Evolutionary conservation across 1,140 invertebrate species (phyloP).

Genomic region (Chymomyza costata): DNA sequence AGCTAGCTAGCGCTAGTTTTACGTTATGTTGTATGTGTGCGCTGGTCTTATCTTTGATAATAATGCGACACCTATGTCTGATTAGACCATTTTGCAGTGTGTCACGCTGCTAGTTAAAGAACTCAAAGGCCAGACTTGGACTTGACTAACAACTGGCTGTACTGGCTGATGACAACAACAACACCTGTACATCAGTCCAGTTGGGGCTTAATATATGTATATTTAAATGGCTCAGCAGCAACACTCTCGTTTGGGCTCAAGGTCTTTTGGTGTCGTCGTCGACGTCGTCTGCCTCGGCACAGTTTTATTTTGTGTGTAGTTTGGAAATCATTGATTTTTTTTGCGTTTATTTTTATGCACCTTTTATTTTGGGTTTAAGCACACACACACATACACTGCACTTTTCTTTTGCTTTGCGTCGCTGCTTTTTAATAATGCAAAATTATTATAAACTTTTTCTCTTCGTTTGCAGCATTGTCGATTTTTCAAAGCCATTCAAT

Average conservation of each 20-base stretch:
- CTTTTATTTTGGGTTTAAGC: too few relatives aligned
- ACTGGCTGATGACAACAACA: constrained; percentile 29
- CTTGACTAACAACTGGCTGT: constrained; percentile 11
- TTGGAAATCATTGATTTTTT: constrained; percentile 55
- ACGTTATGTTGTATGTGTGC: constrained; percentile 2
- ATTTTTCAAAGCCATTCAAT: too few relatives aligned
- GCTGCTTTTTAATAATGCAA: too few relatives aligned
- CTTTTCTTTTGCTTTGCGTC: too few relatives aligned
- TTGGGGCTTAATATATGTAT: constrained; percentile 51
- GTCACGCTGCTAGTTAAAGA: constrained; percentile 10
- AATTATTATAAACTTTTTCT: too few relatives aligned
- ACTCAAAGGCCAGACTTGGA: too few relatives aligned
- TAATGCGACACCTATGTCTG: constrained; percentile 38
- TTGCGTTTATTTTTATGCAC: constrained; percentile 47
- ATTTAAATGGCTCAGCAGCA: constrained; percentile 18
- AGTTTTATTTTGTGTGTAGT: constrained; percentile 11
- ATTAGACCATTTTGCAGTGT: constrained; percentile 34
- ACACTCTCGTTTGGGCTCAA: constrained; percentile 24
- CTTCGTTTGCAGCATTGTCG: too few relatives aligned
- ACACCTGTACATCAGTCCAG: constrained; percentile 55
- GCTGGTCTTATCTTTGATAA: constrained; percentile 58
- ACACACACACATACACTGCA: too few relatives aligned
- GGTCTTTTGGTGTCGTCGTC: constrained; percentile 33
- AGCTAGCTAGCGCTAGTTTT: constrained; percentile 12
- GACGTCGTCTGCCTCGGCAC: constrained; percentile 7